These are phyloP conservation scores for Cosmia trapezina DNA, from an alignment of 2,888 invertebrate species.

Conservation along the genomic window DNA sequence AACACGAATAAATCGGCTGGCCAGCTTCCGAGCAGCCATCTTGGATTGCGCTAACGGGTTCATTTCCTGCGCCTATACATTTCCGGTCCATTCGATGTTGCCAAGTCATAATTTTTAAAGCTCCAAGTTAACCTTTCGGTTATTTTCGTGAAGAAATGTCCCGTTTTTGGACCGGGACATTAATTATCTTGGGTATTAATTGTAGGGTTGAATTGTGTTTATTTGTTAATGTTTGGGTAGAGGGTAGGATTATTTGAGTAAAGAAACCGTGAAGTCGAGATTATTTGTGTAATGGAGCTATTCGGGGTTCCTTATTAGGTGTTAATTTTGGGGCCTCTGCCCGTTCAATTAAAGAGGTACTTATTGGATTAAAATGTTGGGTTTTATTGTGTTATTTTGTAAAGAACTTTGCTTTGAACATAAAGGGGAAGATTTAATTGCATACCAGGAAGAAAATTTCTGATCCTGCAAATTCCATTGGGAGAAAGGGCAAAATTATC, in stretches of 20 bases:
- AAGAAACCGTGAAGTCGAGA: conserved; percentile 57
- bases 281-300: conserved; percentile 61
- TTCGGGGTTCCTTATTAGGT: conserved; percentile 61
- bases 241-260: conserved; percentile 52
- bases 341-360: conserved; percentile 44
- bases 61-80: conserved; percentile 90
- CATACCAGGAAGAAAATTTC: background rate
- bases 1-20: conserved; percentile 81
- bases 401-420: conserved; percentile 3
- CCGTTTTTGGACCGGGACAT: conserved; percentile 34
- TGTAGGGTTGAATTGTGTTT: conserved; percentile 60
- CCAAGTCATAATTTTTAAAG: conserved; percentile 85
- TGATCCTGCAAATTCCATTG: background rate
- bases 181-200: conserved; percentile 64
- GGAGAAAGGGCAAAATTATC: background rate
- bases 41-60: conserved; percentile 89
- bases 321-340: conserved; percentile 55
- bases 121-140: conserved; percentile 57
- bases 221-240: conserved; percentile 57
- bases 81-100: conserved; percentile 86
- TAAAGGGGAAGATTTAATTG: background rate
- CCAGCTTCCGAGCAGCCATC: conserved; percentile 83
- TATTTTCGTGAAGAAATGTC: conserved; percentile 65
- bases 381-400: conserved; percentile 24
- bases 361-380: conserved; percentile 53